A percentile compares a stretch with the other conserved stretches of the same genome.
Evolutionary conservation across 1,140 invertebrate genomes (phyloP).

Genomic region (Mesaphorura yosii): DNA sequence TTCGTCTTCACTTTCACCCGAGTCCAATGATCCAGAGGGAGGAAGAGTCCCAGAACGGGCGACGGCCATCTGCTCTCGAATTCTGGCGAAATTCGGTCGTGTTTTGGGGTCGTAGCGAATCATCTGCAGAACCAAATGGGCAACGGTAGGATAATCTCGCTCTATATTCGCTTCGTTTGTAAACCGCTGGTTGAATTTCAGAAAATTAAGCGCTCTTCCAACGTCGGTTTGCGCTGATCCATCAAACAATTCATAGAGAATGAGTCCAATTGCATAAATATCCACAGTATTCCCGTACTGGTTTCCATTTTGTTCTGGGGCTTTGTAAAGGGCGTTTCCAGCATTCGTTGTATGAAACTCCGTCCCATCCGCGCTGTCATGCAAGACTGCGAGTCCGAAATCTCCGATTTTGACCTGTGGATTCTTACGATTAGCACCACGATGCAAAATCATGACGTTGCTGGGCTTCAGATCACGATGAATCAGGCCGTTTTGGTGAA

Average conservation of each 20-base stretch:
- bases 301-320: not conserved
- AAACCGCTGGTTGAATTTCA: not conserved
- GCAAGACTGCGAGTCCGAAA: not conserved
- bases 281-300: not conserved
- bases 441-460: slow-evolving; percentile 5
- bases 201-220: not conserved
- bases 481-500: slow-evolving; percentile 1
- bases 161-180: too few species aligned
- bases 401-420: slow-evolving; percentile 6
- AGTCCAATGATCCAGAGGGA: too few species aligned
- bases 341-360: not conserved
- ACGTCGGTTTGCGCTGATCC: not conserved
- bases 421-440: not conserved
- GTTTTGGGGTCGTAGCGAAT: not conserved
- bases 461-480: slow-evolving; percentile 10
- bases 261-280: slow-evolving; percentile 1
- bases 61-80: too few species aligned
- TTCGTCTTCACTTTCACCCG: not conserved
- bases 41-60: not conserved
- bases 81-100: not conserved
- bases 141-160: not conserved
- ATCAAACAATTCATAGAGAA: slow-evolving; percentile 8
- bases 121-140: not conserved
- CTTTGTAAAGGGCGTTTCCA: not conserved
- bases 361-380: not conserved